Conservation (phyloP, 2,797 vertebrate species). For the Anniella stebbinsi region DNA sequence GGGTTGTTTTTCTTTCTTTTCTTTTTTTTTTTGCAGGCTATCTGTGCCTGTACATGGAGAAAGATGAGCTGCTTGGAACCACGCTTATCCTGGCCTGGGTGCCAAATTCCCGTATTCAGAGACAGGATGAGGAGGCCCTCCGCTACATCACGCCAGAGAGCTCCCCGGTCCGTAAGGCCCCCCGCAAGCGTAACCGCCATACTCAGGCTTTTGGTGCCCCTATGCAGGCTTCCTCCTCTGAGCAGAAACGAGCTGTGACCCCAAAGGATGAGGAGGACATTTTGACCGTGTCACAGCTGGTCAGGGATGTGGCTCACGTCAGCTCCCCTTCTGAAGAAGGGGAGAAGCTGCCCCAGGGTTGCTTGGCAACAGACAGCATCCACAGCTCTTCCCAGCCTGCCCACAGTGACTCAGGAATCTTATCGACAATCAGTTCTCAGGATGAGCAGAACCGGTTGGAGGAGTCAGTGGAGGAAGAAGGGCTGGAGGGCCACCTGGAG, state of each 20-base stretch:
- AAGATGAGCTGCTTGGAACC: conserved; percentile 92
- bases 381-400: conserved; percentile 36
- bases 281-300: conserved; percentile 50
- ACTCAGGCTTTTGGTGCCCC: conserved; percentile 58
- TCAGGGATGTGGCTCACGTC: conserved; percentile 22
- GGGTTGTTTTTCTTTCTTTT: background rate
- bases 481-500: conserved; percentile 72
- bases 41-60: conserved; percentile 94
- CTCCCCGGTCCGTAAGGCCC: conserved; percentile 90
- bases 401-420: conserved; percentile 67
- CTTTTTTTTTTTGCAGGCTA: conserved; percentile 84
- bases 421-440: conserved; percentile 65
- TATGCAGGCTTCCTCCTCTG: conserved; percentile 54
- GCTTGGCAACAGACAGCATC: background rate
- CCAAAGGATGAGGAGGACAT: conserved; percentile 62
- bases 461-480: conserved; percentile 73
- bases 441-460: conserved; percentile 76
- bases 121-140: conserved; percentile 95
- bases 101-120: conserved; percentile 95
- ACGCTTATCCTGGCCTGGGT: conserved; percentile 98
- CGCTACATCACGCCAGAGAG: conserved; percentile 95
- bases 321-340: conserved; percentile 50
- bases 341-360: conserved; percentile 59
- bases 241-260: conserved; percentile 44
- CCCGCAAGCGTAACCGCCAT: conserved; percentile 81